Evolutionary conservation across 2,888 invertebrate genomes (phyloP), one percentile per base, ranked within the genome.

Genomic region (Carcina quercana): DNA sequence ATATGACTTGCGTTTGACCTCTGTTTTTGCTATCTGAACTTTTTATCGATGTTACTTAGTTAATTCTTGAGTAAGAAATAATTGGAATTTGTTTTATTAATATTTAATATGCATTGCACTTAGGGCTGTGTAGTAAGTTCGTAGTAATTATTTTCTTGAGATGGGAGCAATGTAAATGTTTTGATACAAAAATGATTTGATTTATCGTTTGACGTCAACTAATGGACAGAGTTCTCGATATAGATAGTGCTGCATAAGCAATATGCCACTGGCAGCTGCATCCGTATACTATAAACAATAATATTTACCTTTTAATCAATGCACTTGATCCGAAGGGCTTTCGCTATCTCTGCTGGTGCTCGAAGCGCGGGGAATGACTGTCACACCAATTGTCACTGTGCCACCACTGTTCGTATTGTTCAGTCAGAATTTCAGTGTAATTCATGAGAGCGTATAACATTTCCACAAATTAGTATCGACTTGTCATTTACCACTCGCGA

Each of bases 361-460:
- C 75, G 56, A 76, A 82, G 42, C 69, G 64, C 48, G 82, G 82
- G 34, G 79, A 76, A 69, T 80, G 75, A 54, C 79, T 74, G 50
- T 74, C 72, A 60, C 82, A 76, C 71, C 70, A 78, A 61, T 82
- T 79, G 59, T 83, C 82, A 82, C 80, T 79, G 55, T 76, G 69
- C 83, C 83, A 83, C 79, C 71, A 74, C 71, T 78, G 79, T 71
- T 75, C 75, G 72, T 70, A 65, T 54, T 68, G 60, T 26, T 59
- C 57, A 57, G 63, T 67, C 52, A 65, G 61, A 52, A 59, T 58
- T 55, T 61, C 56, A 59, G 59, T 52, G 58, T 65, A 51, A 73
- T 70, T 57, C 79, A 79, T 74, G 75, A 63, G 72, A 70, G 70
- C 69, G 78, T 65, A 70, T 73, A 78, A 66, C 83, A 83, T 82